phyloP scores from a whole-genome alignment of 2,888 invertebrate genomes.

The Noctua comes region DNA sequence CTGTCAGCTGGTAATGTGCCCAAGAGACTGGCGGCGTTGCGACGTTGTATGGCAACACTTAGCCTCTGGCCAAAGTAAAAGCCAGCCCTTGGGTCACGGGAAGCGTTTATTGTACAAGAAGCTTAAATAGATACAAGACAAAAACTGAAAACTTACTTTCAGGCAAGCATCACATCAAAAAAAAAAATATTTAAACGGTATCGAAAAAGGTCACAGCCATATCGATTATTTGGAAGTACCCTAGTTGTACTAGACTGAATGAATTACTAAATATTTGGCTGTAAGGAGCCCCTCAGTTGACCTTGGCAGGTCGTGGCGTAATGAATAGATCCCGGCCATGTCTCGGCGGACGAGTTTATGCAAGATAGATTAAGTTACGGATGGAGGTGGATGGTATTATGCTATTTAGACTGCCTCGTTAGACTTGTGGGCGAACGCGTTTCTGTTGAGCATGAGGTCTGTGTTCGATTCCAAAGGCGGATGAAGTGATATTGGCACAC shows the following conservation, averaged over 20 bases:
- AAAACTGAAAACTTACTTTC: not conserved
- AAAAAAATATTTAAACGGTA: conserved; percentile 28
- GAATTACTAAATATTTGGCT: conserved; percentile 51
- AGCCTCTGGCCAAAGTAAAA: no score
- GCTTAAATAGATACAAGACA: not conserved
- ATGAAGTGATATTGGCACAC: not conserved
- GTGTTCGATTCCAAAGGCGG: not conserved
- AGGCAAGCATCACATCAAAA: conserved; percentile 16
- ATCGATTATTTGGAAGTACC: conserved; percentile 48
- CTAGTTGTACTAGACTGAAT: conserved; percentile 41
- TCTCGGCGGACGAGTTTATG: conserved; percentile 51
- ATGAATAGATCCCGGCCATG: conserved; percentile 43
- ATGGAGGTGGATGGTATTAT: conserved; percentile 4
- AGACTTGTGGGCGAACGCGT: not conserved
- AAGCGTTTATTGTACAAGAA: no score
- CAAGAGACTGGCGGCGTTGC: no score
- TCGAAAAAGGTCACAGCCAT: conserved; percentile 33
- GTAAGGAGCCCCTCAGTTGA: conserved; percentile 40
- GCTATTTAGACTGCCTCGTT: not conserved
- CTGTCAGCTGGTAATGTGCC: no score
- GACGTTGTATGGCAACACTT: no score
- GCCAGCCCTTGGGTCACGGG: no score
- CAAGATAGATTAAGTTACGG: conserved; percentile 42
- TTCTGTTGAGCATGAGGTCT: not conserved
- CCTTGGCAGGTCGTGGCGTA: conserved; percentile 42